These are phyloP conservation scores for Butorides virescens DNA, from an alignment of 2,113 vertebrate genomes.

Conservation along the genomic window DNA sequence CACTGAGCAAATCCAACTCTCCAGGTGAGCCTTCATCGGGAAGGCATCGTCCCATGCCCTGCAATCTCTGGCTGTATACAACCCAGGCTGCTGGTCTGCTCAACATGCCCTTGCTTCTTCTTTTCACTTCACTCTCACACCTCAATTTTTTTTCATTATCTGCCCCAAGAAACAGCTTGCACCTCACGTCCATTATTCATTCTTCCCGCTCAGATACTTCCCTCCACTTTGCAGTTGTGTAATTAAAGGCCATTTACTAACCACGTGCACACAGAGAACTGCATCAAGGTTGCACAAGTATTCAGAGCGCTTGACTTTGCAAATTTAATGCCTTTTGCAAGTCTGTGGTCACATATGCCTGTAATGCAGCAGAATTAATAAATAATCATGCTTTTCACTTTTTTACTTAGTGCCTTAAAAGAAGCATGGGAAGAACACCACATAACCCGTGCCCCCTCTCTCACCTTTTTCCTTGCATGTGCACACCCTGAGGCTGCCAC, in stretches of 20 bases:
- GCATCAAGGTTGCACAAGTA: neutral
- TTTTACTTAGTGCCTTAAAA: neutral
- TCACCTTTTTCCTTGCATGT: neutral
- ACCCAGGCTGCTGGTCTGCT: no score
- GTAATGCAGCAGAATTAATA: neutral
- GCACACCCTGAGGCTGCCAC: fast-evolving
- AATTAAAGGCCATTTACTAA: neutral
- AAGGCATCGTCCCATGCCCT: neutral
- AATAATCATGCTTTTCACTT: neutral
- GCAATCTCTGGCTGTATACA: neutral
- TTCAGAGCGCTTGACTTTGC: neutral
- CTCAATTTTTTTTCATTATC: neutral
- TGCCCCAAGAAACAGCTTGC: neutral
- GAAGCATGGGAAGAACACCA: neutral
- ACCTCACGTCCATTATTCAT: neutral
- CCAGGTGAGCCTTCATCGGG: fast-evolving
- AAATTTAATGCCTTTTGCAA: neutral
- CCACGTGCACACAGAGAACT: neutral
- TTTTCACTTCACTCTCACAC: neutral
- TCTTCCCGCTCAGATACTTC: neutral
- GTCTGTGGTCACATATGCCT: neutral
- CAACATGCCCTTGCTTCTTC: neutral
- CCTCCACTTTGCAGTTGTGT: neutral
- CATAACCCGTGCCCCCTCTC: fast-evolving
- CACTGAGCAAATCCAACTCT: neutral